Evolutionary conservation across 1,140 invertebrate genomes (phyloP).

Genomic region (Papilio aristodemus): DNA sequence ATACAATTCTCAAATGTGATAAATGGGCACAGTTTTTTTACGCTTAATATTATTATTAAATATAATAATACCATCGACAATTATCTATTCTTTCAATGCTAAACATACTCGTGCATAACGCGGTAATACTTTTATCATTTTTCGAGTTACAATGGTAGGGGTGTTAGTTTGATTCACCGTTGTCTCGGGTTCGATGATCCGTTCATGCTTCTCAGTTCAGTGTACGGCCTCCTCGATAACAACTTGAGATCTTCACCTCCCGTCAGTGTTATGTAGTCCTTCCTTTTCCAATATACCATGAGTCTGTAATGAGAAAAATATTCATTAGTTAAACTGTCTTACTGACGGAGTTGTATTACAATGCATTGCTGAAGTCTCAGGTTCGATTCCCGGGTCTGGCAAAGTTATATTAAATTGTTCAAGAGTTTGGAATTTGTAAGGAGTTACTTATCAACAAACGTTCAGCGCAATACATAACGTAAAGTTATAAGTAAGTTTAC

Average conservation of each 20-base stretch:
- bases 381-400: no score
- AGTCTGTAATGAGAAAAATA: constrained; percentile 54
- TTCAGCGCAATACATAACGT: no score
- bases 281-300: constrained; percentile 63
- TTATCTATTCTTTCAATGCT: neutral
- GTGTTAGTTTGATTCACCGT: constrained; percentile 53
- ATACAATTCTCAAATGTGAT: no score
- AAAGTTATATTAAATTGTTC: no score
- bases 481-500: no score
- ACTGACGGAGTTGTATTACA: no score
- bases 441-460: no score
- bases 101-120: neutral
- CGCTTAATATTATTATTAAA: neutral
- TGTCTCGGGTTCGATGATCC: constrained; percentile 54
- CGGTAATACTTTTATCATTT: neutral
- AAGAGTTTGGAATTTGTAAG: no score
- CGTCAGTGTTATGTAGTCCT: constrained; percentile 46
- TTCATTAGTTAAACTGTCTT: no score
- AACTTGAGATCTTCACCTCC: constrained; percentile 58
- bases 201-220: constrained; percentile 64
- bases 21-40: neutral
- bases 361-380: no score
- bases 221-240: constrained; percentile 59
- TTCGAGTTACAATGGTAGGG: constrained; percentile 37
- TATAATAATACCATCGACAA: constrained; percentile 8